Base-by-base conservation (phyloP, 2,888 invertebrate genomes). In the Heliconius ismenius region DNA sequence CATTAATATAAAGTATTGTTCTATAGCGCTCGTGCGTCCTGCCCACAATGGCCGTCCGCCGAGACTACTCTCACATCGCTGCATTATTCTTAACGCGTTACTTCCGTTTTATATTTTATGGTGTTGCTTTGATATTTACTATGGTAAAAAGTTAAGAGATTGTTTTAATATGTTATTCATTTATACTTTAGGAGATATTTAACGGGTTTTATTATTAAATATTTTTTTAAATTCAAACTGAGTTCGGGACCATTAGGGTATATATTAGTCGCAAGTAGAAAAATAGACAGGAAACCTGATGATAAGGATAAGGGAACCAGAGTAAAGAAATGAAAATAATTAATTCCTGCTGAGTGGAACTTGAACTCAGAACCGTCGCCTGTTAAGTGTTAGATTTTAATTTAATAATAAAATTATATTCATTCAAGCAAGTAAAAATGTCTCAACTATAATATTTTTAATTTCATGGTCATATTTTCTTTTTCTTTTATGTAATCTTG, bases 31-130 rank as follows among this genome's bases (percentile, higher is more conserved):
- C 70, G 70, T 58, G 70, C 70, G 70, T 70, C 70, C 73, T 73
- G 60, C 39, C 24, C 36, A 70, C 70, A 70, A 70, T 70, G n/a
- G 54, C 54, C 58, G 70, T 58, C 70, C 70, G n/a, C 58, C 13
- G 70, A 70, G 73, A 73, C 62, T 28, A 39, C 73, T 62, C 62
- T 73, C 60, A 73, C 73, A 73, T 73, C 28, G 73, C 26, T 73
- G 73, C 63, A 73, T 62, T 73, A 73, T 73, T 73, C 73, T 26
- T 43, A 62, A 73, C 62, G 62, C 73, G 73, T 73, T 63, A 62
- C 43, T 73, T 73, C 73, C 63, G 73, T 36, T 73, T 62, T 43
- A 67, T 67, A 67, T 43, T n/a, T 63, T 62, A 73, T 73, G 62
- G 73, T 15, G 11, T 62, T 43, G 39, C 11, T 60, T 73, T 6